phyloP scores from a whole-genome alignment of 2,797 vertebrate genomes.

The Parambassis ranga region DNA sequence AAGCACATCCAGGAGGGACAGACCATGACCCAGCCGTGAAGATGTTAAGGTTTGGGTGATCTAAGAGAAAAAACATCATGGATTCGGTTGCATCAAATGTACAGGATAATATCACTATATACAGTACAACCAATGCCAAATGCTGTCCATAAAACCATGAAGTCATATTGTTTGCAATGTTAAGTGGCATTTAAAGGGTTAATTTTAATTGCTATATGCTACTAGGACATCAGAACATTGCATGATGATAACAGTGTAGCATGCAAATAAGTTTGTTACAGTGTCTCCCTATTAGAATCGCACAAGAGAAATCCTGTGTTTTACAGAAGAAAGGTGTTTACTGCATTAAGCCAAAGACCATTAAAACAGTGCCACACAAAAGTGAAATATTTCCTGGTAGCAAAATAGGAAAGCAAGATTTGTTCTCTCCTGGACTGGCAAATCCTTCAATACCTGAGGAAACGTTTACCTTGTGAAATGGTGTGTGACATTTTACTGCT shows the following conservation, averaged over 20 bases:
- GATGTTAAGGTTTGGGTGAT: constrained; percentile 75
- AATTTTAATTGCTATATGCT: too few relatives aligned
- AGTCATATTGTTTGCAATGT: too few relatives aligned
- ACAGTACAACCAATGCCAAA: neutral
- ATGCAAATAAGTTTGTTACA: neutral
- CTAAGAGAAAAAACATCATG: constrained; percentile 39
- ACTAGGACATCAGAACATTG: too few relatives aligned
- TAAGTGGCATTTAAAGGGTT: too few relatives aligned
- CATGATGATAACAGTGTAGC: too few relatives aligned
- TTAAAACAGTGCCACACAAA: neutral
- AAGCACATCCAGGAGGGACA: constrained; percentile 52
- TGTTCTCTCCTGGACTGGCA: neutral
- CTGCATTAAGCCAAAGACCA: neutral
- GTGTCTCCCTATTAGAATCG: neutral
- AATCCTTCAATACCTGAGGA: neutral
- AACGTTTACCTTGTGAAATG: neutral
- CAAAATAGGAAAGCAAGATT: neutral
- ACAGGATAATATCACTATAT: neutral
- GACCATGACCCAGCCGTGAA: constrained; percentile 81
- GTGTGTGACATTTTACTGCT: neutral
- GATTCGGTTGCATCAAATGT: neutral
- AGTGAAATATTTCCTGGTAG: neutral
- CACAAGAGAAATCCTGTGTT: neutral
- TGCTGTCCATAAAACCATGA: too few relatives aligned
- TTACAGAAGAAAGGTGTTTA: neutral